Evolutionary conservation across 2,797 vertebrate species (phyloP), one percentile per base, ranked within the genome.

Genomic region (Zonotrichia albicollis): DNA sequence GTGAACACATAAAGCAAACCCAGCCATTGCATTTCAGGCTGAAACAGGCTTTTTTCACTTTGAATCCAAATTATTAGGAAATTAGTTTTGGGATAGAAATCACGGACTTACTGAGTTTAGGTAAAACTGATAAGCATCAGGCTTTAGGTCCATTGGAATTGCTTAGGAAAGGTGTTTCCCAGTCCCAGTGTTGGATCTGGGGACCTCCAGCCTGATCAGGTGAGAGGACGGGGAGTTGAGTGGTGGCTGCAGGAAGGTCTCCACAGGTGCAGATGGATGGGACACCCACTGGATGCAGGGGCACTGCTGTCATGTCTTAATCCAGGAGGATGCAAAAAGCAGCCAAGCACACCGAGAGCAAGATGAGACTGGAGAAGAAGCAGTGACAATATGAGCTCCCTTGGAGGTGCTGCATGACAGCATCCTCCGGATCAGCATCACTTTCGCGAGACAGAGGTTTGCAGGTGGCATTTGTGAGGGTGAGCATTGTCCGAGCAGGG

Each of bases 291-390:
- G 36, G 0, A 42, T 6, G 0, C 7, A 21, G 50, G 70, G 30
- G 42, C 20, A 1, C 45, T 13, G 29, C 68, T 48, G 53, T 22
- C 6, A 0, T 1, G 0, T 3, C 19, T 42, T 34, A 38, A 45
- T 25, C 40, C 51, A 9, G 25, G 15, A n/a, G 45, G 15, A 15
- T 48, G 45, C 8, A 4, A 34, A 77, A 73, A 65, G 60, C 58
- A 62, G 76, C 32, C 30, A 12, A 74, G 60, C 14, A 10, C 46
- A 50, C 34, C 14, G 38, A 60, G 42, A 74, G 21, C 17, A 18
- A 42, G 68, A 40, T 0, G 9, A 50, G 38, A 18, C 22, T 8
- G 16, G 50, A 38, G 77, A 61, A 70, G 58, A 4, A 82, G 18
- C 25, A 87, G 50, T 2, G 43, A 26, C 1, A 0, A 15, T 13